These are phyloP conservation scores for Helostoma temminkii DNA, from an alignment of 2,797 vertebrate species.

Conservation along the genomic window DNA sequence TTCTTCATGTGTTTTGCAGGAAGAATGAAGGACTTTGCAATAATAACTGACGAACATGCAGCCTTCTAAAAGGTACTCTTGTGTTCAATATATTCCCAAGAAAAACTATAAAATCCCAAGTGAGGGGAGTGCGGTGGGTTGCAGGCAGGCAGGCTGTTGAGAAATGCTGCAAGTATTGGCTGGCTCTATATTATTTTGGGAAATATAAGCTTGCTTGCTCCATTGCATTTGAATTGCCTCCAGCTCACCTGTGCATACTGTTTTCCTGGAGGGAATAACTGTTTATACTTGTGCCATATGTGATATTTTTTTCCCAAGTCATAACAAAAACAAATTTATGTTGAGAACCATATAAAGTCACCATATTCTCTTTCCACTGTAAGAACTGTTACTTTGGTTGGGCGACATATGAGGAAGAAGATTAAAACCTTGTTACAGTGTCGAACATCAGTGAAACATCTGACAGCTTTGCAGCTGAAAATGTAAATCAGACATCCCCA, in stretches of 20 bases:
- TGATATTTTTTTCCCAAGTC: constrained; percentile 24
- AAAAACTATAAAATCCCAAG: constrained; percentile 57
- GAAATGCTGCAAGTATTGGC: constrained; percentile 47
- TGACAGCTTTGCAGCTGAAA: constrained; percentile 50
- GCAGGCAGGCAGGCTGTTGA: constrained; percentile 41
- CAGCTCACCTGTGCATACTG: constrained; percentile 67
- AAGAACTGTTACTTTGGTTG: constrained; percentile 40
- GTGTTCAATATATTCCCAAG: constrained; percentile 52
- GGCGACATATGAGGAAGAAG: constrained; percentile 26
- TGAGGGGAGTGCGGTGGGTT: constrained; percentile 36
- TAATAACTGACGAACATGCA: constrained; percentile 51
- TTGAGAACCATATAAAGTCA: constrained; percentile 25
- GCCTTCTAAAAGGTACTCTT: constrained; percentile 33
- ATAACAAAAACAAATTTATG: constrained; percentile 53
- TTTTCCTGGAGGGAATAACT: constrained; percentile 64
- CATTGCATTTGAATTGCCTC: constrained; percentile 75
- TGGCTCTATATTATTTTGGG: constrained; percentile 72
- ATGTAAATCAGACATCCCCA: constrained; percentile 50
- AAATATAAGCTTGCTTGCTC: constrained; percentile 70
- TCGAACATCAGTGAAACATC: constrained; percentile 36
- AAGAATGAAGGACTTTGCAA: constrained; percentile 32
- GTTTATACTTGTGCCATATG: constrained; percentile 63
- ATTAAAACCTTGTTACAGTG: constrained; percentile 58
- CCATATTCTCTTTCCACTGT: constrained; percentile 29
- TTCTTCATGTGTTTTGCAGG: constrained; percentile 12